Evolutionary conservation across 2,888 invertebrate species (phyloP), one percentile per base, ranked within the genome.

Genomic region (Mesochorus sp.): DNA sequence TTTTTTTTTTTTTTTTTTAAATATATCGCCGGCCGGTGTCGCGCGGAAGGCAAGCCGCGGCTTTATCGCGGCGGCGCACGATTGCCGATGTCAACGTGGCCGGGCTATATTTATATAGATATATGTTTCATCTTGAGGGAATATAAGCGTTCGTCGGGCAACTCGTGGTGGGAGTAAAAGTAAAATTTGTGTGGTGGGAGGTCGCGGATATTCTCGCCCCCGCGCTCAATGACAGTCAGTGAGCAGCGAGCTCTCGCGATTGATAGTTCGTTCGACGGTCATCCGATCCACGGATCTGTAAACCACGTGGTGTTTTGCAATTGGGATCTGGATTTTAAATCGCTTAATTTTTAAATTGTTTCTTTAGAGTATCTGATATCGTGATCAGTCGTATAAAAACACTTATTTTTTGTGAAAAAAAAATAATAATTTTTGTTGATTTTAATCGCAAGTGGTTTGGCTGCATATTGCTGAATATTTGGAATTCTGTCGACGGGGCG

Each of bases 221-320:
- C 73, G 70, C 77, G 55, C 59, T 47, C 61, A 76, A 64, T 79
- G 78, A 67, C 74, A 80, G 80, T 82, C 86, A 88, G 88, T 88
- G 86, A 85, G 87, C 86, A 85, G 77, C 87, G 86, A 83, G 88
- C 88, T 88, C 87, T 86, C 80, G 85, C 77, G 81, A 77, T 66
- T 81, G 31, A 31, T 76, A 79, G 66, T 51, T 81, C 53, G 62
- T 84, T 42, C 82, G 10, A 79, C 82, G 76, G 76, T 59, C 39
- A 14, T 26, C 10, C 19, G 24, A 47, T 76, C 57, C 59, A 64
- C 31, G 19, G 64, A 14, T 21, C 49, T 6, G 21, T 83, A 82
- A 85, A 59, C 87, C 88, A 88, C 88, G 88, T 88, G 88, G 82
- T 57, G 64, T 24, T 55, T n/a, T 19, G 26, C 28, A 34, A 24